Base-by-base conservation (phyloP, 2,888 invertebrate species). In the Diabrotica balteata region DNA sequence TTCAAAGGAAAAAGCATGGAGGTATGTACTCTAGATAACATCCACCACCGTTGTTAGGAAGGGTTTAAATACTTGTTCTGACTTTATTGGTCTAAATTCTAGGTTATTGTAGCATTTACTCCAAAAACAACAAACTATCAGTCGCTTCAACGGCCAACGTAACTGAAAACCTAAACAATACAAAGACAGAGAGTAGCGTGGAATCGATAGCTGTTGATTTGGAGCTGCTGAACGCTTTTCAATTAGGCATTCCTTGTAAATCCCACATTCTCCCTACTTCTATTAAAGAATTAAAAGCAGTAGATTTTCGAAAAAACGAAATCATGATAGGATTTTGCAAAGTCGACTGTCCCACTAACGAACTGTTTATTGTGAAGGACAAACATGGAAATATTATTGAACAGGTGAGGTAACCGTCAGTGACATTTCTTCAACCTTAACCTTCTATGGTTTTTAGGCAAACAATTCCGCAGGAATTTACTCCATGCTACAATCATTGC, bases 381-480 rank as follows among this genome's bases (percentile, higher is more conserved):
- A 80, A 85, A 77, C 77, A 82, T 57, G 87, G 88, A 1, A 83
- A 85, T 5, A 74, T 89, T 54, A 75, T 89, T 47, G 90, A 90
- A 82, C 82, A 79, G 67, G 64, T 64, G 58, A 32, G 32, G 32
- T 4, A 32, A 32, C 4, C 32, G 32, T 32, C 32, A 32, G 32
- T 32, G 5, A 2, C 5, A 2, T 32, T 32, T 32, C 32, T 32
- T 5, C 32, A 32, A 32, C 32, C 32, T 32, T 32, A 32, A 32
- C 32, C 5, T 47, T 47, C 8, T 47, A 5, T 46, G 9, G 8
- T 8, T 64, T 64, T 52, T 7, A 64, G 64, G 88, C 86, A 0
- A 89, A 90, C 76, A 90, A 90, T 79, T 86, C 87, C 32, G 89
- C 86, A 4, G 89, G 88, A n/a, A 83, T 88, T 64, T 90, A 86